Conservation (phyloP, 1,140 invertebrate species). For the Microvelia longipes region DNA sequence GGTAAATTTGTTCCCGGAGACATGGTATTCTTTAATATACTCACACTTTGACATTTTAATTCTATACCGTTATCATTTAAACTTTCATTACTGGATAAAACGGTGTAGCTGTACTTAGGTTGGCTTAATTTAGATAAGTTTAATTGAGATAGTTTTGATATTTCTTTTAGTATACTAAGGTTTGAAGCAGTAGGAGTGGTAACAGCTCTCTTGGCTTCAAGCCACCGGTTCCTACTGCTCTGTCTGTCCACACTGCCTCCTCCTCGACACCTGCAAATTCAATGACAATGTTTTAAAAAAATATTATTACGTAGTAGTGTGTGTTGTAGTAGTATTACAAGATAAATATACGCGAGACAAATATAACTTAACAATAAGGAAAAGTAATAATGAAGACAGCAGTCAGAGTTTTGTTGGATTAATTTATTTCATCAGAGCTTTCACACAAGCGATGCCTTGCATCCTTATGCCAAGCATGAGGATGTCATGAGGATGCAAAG, state of each 20-base stretch:
- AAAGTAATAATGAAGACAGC: too few species aligned
- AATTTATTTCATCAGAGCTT: too few species aligned
- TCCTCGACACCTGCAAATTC: constrained; percentile 8
- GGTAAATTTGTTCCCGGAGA: constrained; percentile 15
- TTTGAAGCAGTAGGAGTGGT: constrained; percentile 20
- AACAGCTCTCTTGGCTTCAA: constrained; percentile 25
- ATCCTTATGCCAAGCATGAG: too few species aligned
- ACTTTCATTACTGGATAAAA: constrained; percentile 34
- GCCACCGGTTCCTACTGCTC: constrained; percentile 9
- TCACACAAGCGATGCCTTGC: too few species aligned
- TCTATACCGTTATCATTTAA: constrained; percentile 22
- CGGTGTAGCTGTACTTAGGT: constrained; percentile 52
- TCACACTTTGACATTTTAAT: constrained; percentile 46
- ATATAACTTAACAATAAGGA: too few species aligned
- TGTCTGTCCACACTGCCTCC: constrained; percentile 18
- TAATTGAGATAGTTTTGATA: constrained; percentile 54
- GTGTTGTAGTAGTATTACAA: too few species aligned
- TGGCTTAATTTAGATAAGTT: constrained; percentile 50
- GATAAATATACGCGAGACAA: too few species aligned
- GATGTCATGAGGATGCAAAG: too few species aligned
- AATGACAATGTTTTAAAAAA: too few species aligned
- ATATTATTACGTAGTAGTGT: too few species aligned
- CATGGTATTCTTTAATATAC: constrained; percentile 31
- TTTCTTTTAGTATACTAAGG: constrained; percentile 47
- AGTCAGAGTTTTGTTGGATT: too few species aligned